Base-by-base conservation (phyloP, 2,888 invertebrate genomes). In the Tryphoninae sp. region DNA sequence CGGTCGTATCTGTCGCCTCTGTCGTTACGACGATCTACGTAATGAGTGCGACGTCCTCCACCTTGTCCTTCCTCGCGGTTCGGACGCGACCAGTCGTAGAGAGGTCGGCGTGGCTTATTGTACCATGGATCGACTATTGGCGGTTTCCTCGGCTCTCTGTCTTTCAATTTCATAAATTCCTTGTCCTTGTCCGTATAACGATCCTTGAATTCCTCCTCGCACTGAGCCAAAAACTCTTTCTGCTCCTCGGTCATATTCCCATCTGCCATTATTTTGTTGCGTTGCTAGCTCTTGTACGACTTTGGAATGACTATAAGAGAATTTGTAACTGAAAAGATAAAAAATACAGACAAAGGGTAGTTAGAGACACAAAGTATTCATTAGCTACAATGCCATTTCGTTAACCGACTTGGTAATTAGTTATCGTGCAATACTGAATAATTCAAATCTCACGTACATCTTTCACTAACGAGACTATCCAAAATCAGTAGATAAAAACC, bases 161-260 rank as follows among this genome's bases (percentile, higher is more conserved):
- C 92, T 2, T 91, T 87, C 23, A 93, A 89, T 33, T 90, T 90
- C 92, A 94, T 93, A 87, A 94, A 96, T 71, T 94, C 94, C 62
- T 92, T 92, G 91, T 96, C 95, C 7, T 94, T 93, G 45, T 94
- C 94, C 51, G 95, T 94, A 86, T 92, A 95, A 83, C 95, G 94
- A 80, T 94, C 91, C 84, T 94, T 93, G 67, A 95, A 94, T 88
- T 94, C 94, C 80, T 93, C 93, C 86, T 95, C 95, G 88, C 95
- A 95, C 88, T 93, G 93, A 4, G 93, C 93, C 71, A 95, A 87
- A 86, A 95, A 95, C 62, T 93, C 93, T 71, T 93, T 89, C 84
- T 95, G 95, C 85, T 94, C 94, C 22, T 92, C 92, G 11, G 94
- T 94, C 45, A 95, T 88, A 73, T 80, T 86, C 1, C 79, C 69